These are phyloP conservation scores for Drosophila hydei DNA, from an alignment of 1,140 invertebrate genomes.

Conservation along the genomic window DNA sequence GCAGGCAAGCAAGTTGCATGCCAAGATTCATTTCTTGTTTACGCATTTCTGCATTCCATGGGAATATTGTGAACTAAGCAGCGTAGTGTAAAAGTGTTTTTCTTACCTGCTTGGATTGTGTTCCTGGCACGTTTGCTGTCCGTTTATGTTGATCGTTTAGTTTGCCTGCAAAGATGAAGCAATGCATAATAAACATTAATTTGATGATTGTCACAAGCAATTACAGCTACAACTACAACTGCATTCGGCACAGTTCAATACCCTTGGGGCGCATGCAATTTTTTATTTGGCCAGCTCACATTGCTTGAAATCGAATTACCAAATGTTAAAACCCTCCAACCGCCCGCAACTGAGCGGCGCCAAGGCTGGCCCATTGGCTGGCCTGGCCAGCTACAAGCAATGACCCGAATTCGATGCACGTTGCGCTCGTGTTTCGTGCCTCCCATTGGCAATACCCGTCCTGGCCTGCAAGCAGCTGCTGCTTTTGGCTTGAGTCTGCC, in stretches of 20 bases:
- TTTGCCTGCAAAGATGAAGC: conserved; percentile 52
- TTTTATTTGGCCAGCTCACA: conserved; percentile 45
- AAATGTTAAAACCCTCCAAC: conserved; percentile 53
- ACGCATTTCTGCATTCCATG: conserved; percentile 75
- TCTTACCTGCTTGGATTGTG: conserved; percentile 65
- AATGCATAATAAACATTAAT: conserved; percentile 38
- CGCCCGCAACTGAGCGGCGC: conserved; percentile 14
- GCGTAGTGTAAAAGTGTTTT: not conserved
- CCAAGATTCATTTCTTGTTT: conserved; percentile 52
- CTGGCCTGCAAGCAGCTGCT: conserved; percentile 8
- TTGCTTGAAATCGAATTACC: conserved; percentile 72
- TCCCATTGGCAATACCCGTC: conserved; percentile 8
- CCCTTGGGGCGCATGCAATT: conserved; percentile 55
- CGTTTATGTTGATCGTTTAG: conserved; percentile 39
- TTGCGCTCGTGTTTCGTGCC: conserved; percentile 63
- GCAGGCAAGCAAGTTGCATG: conserved; percentile 33
- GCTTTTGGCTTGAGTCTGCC: not conserved
- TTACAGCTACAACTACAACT: conserved; percentile 13
- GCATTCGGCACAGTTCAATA: conserved; percentile 55
- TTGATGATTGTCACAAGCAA: conserved; percentile 47
- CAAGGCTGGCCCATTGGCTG: conserved; percentile 18
- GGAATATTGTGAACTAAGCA: conserved; percentile 42
- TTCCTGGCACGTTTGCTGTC: conserved; percentile 51
- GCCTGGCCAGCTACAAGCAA: conserved; percentile 35
- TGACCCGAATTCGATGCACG: conserved; percentile 79